phyloP scores from a whole-genome alignment of 2,797 vertebrate species.

The Babyrousa celebensis region DNA sequence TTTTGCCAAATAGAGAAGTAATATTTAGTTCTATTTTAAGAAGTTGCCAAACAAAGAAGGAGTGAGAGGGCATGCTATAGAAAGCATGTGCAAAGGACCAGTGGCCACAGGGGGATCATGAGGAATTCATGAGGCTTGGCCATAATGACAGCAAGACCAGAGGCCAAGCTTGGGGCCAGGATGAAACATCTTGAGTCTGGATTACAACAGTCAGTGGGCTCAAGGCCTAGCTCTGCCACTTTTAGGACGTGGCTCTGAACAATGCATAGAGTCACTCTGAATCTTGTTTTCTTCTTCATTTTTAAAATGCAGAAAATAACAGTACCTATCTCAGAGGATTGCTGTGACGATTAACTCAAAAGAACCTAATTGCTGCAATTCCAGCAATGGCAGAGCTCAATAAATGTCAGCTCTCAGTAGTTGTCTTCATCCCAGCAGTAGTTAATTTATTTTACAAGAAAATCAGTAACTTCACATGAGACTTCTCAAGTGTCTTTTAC shows the following conservation, averaged over 20 bases:
- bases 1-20: neutral
- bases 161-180: neutral
- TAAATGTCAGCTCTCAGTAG: neutral
- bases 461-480: neutral
- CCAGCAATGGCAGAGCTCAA: neutral
- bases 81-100: neutral
- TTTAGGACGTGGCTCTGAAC: neutral
- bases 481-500: conserved; percentile 28
- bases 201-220: neutral
- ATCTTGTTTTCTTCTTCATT: conserved; percentile 26
- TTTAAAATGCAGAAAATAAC: neutral
- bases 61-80: neutral
- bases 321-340: neutral
- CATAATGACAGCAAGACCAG: neutral
- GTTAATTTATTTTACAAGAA: conserved; percentile 59
- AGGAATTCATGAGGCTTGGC: neutral
- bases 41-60: neutral
- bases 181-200: neutral
- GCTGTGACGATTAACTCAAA: conserved; percentile 41
- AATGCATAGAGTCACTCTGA: neutral
- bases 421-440: neutral
- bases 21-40: conserved; percentile 13
- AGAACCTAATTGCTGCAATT: neutral
- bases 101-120: neutral
- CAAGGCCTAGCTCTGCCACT: neutral